phyloP scores from a whole-genome alignment of 2,888 invertebrate genomes.

The Celastrina argiolus region DNA sequence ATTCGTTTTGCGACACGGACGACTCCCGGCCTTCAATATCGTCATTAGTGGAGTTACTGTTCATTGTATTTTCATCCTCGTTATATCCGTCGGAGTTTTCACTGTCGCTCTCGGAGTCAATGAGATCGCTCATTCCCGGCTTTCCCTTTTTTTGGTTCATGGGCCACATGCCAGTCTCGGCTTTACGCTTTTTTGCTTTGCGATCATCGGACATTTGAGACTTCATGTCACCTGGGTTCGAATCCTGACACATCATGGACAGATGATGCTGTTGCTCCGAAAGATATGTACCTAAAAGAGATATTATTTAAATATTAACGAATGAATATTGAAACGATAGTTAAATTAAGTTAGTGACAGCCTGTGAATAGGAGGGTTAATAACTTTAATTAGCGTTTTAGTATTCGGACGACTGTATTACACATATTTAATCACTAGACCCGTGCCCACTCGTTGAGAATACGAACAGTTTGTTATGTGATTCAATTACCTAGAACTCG shows the following conservation, averaged over 20 bases:
- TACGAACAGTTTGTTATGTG: too few relatives aligned
- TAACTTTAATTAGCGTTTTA: too few relatives aligned
- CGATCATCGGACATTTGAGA: conserved; percentile 57
- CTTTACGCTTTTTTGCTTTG: conserved; percentile 80
- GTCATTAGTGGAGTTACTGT: conserved; percentile 67
- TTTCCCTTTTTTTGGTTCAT: conserved; percentile 80
- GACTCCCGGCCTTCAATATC: conserved; percentile 63
- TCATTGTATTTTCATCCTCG: conserved; percentile 68
- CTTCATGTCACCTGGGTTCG: conserved; percentile 47
- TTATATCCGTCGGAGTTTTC: conserved; percentile 66
- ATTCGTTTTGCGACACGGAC: conserved; percentile 74
- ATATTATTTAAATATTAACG: too few relatives aligned
- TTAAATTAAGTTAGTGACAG: too few relatives aligned
- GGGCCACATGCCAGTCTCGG: conserved; percentile 78
- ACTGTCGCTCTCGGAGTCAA: conserved; percentile 80
- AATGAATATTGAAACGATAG: too few relatives aligned
- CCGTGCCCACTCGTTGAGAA: too few relatives aligned
- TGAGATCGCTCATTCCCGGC: conserved; percentile 75
- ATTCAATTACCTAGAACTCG: too few relatives aligned
- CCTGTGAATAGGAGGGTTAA: too few relatives aligned
- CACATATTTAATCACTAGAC: too few relatives aligned
- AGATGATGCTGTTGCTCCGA: conserved; percentile 70
- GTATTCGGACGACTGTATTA: too few relatives aligned
- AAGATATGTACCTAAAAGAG: conserved; percentile 56
- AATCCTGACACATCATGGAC: conserved; percentile 63